Evolutionary conservation across 1,140 invertebrate genomes (phyloP).

Genomic region (Drosophila nigrodunni): DNA sequence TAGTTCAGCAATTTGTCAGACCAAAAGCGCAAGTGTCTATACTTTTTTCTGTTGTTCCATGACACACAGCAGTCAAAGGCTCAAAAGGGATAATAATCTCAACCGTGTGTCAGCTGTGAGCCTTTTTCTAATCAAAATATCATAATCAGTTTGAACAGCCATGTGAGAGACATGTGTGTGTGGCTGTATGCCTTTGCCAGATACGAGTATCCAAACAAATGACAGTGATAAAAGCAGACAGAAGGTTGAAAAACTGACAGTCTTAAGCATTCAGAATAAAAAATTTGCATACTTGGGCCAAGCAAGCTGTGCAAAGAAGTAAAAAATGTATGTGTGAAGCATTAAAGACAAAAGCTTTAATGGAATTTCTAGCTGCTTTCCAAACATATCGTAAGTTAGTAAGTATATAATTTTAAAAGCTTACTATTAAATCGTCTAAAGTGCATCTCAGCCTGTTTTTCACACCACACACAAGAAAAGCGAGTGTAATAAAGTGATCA

Average conservation of each 20-base stretch:
- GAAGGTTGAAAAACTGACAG: conserved; percentile 2
- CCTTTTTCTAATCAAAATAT: conserved; percentile 23
- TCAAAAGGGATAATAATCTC: conserved; percentile 9
- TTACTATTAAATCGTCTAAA: conserved; percentile 8
- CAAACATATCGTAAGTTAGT: not conserved
- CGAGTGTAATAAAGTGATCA: conserved; percentile 64
- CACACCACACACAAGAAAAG: conserved; percentile 1
- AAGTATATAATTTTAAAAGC: not conserved
- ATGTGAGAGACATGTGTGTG: conserved; percentile 3
- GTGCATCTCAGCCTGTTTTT: conserved; percentile 6
- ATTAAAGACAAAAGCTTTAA: not conserved
- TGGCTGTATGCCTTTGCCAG: not conserved
- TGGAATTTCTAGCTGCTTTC: not conserved
- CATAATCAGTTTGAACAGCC: conserved; percentile 7
- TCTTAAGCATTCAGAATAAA: not conserved
- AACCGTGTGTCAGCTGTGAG: conserved; percentile 3
- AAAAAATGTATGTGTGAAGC: not conserved
- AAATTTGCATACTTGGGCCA: conserved; percentile 13
- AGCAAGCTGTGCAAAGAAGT: conserved; percentile 7
- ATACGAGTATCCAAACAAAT: conserved; percentile 2
- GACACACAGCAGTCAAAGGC: conserved; percentile 5
- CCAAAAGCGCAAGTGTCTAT: not conserved
- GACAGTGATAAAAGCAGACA: conserved; percentile 15
- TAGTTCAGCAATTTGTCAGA: conserved; percentile 11
- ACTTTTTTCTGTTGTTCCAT: not conserved